Conservation (phyloP, 2,797 vertebrate genomes). For the Hapalemur alaotrensis region DNA sequence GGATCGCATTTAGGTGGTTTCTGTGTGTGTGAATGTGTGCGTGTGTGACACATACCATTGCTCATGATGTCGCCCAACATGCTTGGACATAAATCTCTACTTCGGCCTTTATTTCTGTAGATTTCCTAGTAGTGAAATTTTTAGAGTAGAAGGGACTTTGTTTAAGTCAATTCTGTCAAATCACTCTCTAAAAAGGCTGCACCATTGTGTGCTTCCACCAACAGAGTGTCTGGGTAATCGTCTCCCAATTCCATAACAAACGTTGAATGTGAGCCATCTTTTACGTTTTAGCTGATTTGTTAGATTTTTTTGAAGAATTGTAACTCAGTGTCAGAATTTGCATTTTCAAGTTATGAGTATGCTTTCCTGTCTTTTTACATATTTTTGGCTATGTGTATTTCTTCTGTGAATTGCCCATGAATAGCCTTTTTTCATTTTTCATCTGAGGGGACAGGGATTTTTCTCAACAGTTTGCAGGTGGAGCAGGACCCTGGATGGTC, state of each 20-base stretch:
- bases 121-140: not conserved
- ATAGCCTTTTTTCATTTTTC: not conserved
- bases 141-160: not conserved
- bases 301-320: not conserved
- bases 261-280: not conserved
- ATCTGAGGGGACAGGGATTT: not conserved
- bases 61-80: rapidly evolving
- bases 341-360: not conserved
- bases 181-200: not conserved
- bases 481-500: not conserved
- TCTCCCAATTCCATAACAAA: not conserved
- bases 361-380: not conserved
- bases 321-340: not conserved
- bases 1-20: not conserved
- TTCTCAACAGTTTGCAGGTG: not conserved
- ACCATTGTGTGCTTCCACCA: not conserved
- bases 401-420: not conserved
- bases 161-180: not conserved
- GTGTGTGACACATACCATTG: no score
- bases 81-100: not conserved
- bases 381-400: not conserved
- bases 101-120: not conserved
- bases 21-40: not conserved
- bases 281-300: not conserved
- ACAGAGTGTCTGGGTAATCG: not conserved